These are phyloP conservation scores for Colistium nudipinnis DNA, from an alignment of 2,113 vertebrate genomes.

Conservation along the genomic window DNA sequence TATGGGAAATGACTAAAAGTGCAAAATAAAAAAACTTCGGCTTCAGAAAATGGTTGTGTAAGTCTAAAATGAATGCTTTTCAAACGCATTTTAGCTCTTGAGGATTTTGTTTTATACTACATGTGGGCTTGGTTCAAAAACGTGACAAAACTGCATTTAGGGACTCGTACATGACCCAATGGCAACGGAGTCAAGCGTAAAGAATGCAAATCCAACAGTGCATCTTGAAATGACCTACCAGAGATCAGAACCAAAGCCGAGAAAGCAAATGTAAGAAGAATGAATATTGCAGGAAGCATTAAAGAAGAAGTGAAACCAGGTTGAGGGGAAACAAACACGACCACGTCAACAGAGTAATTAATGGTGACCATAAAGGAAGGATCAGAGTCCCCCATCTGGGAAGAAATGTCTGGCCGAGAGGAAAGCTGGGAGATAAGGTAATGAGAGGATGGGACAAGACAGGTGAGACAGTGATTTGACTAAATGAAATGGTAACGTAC, in stretches of 20 bases:
- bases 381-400: too few relatives aligned
- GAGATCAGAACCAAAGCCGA: not conserved
- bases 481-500: slow-evolving; percentile 65
- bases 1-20: not conserved
- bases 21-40: not conserved
- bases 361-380: not conserved
- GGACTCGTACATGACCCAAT: not conserved
- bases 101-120: not conserved
- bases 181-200: not conserved
- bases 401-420: not conserved
- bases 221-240: not conserved
- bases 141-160: not conserved
- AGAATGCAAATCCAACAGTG: not conserved
- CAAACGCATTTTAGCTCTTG: too few relatives aligned
- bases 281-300: not conserved
- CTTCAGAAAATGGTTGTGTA: too few relatives aligned
- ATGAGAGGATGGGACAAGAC: not conserved
- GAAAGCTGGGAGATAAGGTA: not conserved
- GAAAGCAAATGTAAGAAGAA: not conserved
- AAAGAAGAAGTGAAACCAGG: not conserved
- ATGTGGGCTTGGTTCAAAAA: not conserved
- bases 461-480: not conserved
- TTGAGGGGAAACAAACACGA: not conserved
- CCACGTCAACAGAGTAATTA: too few relatives aligned
- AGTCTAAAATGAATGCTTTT: too few relatives aligned